Evolutionary conservation across 2,888 invertebrate species (phyloP), one percentile per base, ranked within the genome.

Genomic region (Steinernema hermaphroditum): DNA sequence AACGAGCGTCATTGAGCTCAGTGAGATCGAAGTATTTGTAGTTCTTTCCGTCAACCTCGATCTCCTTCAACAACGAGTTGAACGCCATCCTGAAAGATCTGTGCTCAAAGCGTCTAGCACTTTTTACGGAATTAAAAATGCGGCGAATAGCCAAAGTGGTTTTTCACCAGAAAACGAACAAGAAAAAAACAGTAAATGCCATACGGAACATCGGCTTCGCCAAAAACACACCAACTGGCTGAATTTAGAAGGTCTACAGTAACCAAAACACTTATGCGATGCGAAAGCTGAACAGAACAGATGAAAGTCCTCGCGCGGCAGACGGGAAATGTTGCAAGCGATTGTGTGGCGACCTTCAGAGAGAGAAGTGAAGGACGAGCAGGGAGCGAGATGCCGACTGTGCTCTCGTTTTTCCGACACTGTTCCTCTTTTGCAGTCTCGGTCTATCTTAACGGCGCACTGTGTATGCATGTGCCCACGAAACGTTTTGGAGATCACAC

Each of bases 11-110:
- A 16, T 93, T 92, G 44, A 96, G 90, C 14, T 90, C 89, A 2
- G 91, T 87, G 68, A 96, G 85, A 87, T 94, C 93, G 87, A 91
- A 96, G 87, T 92, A 96, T 74, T 91, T 91, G 87, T 90, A 93
- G 1, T 90, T 88, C 76, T 91, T 90, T 0, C 91, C 83, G 22
- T 80, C 78, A 32, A 84, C 76, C 19, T 76, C 70, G 34, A 84
- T 75, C 41, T 80, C 77, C 74, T 75, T 77, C 46, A 79, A 46
- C 8, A 81, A 74, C 22, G 74, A 70, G 32, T 77, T 72, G 76
- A 74, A 81, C 2, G 49, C 69, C 69, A 69, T 69, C 29, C 22
- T 1, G 22, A 27, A 27, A 22, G 19, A 27, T 27, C 12, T 27
- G 29, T n/a, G n/a, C n/a, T n/a, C n/a, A n/a, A n/a, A n/a, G n/a